Conservation (phyloP, 2,888 invertebrate genomes). For the Aplocera efformata region DNA sequence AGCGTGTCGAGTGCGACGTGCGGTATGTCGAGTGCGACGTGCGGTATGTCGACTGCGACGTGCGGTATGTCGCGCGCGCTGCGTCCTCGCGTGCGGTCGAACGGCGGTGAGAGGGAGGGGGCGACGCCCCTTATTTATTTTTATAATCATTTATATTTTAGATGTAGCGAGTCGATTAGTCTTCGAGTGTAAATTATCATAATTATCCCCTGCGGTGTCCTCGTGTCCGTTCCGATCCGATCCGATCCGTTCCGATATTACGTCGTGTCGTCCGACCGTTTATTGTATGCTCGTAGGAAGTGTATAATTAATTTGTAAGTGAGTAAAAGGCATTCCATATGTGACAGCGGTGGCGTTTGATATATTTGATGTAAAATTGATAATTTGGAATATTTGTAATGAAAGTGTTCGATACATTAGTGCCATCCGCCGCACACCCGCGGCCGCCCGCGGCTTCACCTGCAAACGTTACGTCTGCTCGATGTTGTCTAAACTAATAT, state of each 20-base stretch:
- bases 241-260: slow-evolving; percentile 22
- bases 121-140: slow-evolving; percentile 72
- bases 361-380: slow-evolving; percentile 43
- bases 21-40: no score
- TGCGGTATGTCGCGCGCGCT: not conserved
- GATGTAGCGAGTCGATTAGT: slow-evolving; percentile 59
- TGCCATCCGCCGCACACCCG: slow-evolving; percentile 61
- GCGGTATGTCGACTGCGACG: no score
- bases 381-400: slow-evolving; percentile 21
- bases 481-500: slow-evolving; percentile 62
- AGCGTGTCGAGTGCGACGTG: not conserved
- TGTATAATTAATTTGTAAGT: slow-evolving; percentile 70
- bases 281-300: slow-evolving; percentile 63
- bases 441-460: slow-evolving; percentile 26
- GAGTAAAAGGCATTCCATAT: slow-evolving; percentile 76
- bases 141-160: slow-evolving; percentile 77
- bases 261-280: slow-evolving; percentile 49
- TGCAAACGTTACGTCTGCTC: slow-evolving; percentile 44
- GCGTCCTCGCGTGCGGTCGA: slow-evolving; percentile 10
- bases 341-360: slow-evolving; percentile 69
- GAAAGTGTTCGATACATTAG: slow-evolving; percentile 32
- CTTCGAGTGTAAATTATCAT: slow-evolving; percentile 58
- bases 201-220: slow-evolving; percentile 40
- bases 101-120: slow-evolving; percentile 55
- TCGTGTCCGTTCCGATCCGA: slow-evolving; percentile 25